Evolutionary conservation across 2,888 invertebrate genomes (phyloP).

Genomic region (Pachymerium ferrugineum): DNA sequence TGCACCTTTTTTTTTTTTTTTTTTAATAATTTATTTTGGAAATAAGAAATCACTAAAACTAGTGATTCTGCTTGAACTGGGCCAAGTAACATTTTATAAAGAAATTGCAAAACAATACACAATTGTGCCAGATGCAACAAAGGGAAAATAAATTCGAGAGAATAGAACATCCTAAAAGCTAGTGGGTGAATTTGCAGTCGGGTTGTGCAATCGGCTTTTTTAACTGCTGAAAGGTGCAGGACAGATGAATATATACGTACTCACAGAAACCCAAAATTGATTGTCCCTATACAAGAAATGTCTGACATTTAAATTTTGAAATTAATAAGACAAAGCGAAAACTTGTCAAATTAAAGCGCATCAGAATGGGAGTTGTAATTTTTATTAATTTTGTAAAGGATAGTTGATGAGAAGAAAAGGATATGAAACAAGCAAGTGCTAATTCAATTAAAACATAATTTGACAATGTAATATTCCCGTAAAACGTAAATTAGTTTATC

Average conservation of each 20-base stretch:
- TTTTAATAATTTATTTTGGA: background rate
- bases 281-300: too few relatives aligned
- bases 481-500: background rate
- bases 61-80: constrained; percentile 3
- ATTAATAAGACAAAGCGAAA: too few relatives aligned
- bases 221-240: constrained; percentile 17
- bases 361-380: background rate
- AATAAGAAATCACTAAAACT: background rate
- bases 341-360: too few relatives aligned
- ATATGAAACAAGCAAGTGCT: background rate
- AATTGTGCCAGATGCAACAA: background rate
- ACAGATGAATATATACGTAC: background rate
- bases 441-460: background rate
- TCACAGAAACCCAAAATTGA: background rate
- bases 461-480: background rate
- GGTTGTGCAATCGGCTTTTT: background rate
- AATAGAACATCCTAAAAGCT: background rate
- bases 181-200: background rate
- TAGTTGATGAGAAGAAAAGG: background rate
- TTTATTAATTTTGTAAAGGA: background rate
- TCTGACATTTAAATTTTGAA: too few relatives aligned
- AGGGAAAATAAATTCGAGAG: background rate
- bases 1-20: background rate
- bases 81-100: background rate
- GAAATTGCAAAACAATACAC: background rate